phyloP scores from a whole-genome alignment of 35 echinoderm and acorn worm genomes.

The Patiria miniata region DNA sequence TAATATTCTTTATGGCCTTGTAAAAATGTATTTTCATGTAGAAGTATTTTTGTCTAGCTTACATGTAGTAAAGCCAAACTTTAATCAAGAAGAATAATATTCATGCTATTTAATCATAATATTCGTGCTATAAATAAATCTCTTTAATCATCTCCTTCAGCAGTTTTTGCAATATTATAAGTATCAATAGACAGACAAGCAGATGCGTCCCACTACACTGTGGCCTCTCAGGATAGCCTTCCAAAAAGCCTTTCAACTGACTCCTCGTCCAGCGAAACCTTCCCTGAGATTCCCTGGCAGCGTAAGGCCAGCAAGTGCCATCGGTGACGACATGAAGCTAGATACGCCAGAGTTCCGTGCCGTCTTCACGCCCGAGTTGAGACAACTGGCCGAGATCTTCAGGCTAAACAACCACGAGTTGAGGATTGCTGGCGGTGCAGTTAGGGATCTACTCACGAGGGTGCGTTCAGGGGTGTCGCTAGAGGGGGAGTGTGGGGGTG shows the following conservation, averaged over 20 bases:
- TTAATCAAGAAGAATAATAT: too few species aligned
- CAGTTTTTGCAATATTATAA: too few species aligned
- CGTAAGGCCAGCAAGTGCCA: not conserved
- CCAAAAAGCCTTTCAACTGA: not conserved
- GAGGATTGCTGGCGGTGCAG: slow-evolving; percentile 90
- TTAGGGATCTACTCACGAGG: slow-evolving; percentile 77
- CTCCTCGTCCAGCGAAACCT: not conserved
- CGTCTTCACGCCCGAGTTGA: slow-evolving; percentile 80
- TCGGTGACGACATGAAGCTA: slow-evolving; percentile 63
- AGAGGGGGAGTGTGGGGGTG: not conserved
- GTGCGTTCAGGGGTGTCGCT: slow-evolving; percentile 32
- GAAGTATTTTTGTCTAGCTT: too few species aligned
- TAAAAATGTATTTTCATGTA: too few species aligned
- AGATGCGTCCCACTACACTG: not conserved
- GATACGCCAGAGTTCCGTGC: slow-evolving; percentile 78
- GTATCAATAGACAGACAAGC: not conserved
- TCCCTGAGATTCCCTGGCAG: not conserved
- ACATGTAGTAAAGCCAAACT: too few species aligned
- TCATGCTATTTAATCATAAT: too few species aligned
- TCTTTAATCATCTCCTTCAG: too few species aligned
- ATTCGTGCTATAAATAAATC: too few species aligned
- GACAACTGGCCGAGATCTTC: slow-evolving; percentile 75
- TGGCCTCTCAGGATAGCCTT: not conserved
- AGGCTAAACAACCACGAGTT: slow-evolving; percentile 80
- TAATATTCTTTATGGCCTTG: too few species aligned